Conservation (phyloP, 2,113 vertebrate species). For the Podarcis raffonei region DNA sequence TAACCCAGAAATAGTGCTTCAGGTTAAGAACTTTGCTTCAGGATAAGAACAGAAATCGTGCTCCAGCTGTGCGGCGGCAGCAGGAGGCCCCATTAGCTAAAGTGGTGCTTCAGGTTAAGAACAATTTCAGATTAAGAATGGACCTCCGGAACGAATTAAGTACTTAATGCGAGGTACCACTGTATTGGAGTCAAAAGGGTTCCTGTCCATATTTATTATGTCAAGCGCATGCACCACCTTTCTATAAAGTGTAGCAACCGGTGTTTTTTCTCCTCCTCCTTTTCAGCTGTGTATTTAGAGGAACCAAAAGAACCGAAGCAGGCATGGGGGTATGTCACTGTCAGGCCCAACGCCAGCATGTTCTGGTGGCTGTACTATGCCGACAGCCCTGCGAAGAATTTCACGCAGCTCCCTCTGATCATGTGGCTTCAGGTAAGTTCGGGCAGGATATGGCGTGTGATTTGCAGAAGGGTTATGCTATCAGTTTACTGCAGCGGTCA, state of each 20-base stretch:
- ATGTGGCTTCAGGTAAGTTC: conserved; percentile 94
- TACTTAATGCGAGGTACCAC: too few relatives aligned
- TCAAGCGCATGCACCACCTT: background rate
- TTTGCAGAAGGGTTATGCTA: too few relatives aligned
- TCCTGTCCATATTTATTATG: background rate
- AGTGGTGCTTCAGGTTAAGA: too few relatives aligned
- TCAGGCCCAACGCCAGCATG: conserved; percentile 90
- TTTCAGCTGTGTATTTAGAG: conserved; percentile 59
- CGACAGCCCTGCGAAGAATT: conserved; percentile 72
- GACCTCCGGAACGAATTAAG: too few relatives aligned
- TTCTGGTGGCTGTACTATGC: conserved; percentile 98
- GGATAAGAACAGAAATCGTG: too few relatives aligned
- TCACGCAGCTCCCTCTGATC: conserved; percentile 84
- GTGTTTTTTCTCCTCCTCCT: background rate
- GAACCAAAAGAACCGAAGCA: conserved; percentile 71
- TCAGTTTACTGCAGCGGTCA: too few relatives aligned
- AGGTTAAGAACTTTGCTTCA: too few relatives aligned
- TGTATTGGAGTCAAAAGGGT: background rate
- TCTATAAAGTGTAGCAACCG: background rate
- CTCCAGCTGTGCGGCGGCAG: too few relatives aligned
- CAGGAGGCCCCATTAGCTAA: too few relatives aligned
- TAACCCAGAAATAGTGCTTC: too few relatives aligned
- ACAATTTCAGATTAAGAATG: too few relatives aligned
- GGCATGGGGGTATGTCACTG: conserved; percentile 87
- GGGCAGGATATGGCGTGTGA: background rate